phyloP scores from a whole-genome alignment of 2,888 invertebrate genomes.

The Tachina lurida region DNA sequence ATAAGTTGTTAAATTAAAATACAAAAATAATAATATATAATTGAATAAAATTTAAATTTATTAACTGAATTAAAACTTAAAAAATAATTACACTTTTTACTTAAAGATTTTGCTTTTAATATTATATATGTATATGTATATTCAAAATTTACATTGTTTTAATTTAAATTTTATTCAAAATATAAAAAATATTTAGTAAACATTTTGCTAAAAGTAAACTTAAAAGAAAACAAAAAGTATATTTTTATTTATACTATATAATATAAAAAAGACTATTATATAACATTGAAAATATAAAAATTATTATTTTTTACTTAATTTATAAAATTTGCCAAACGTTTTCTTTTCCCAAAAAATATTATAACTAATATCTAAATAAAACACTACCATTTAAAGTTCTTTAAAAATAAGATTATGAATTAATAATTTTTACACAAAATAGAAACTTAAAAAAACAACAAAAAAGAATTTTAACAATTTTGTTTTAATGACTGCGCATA shows the following conservation, averaged over 20 bases:
- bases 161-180: constrained; percentile 52
- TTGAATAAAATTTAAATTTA: constrained; percentile 48
- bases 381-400: constrained; percentile 19
- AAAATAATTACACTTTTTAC: constrained; percentile 61
- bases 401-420: constrained; percentile 30
- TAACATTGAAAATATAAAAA: constrained; percentile 76
- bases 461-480: constrained; percentile 50
- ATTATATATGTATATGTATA: constrained; percentile 16
- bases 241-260: constrained; percentile 69
- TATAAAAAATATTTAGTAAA: constrained; percentile 70
- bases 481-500: constrained; percentile 50
- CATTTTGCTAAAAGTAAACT: constrained; percentile 80
- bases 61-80: constrained; percentile 62
- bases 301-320: constrained; percentile 74
- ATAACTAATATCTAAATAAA: constrained; percentile 48
- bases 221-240: constrained; percentile 77
- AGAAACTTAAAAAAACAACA: constrained; percentile 33
- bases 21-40: background rate
- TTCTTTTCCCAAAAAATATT: constrained; percentile 81
- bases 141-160: constrained; percentile 62
- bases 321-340: constrained; percentile 80
- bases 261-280: constrained; percentile 74
- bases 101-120: constrained; percentile 25
- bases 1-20: constrained; percentile 12
- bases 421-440: constrained; percentile 45